Base-by-base conservation (phyloP, 1,140 invertebrate genomes). In the Hylaeus anthracinus region DNA sequence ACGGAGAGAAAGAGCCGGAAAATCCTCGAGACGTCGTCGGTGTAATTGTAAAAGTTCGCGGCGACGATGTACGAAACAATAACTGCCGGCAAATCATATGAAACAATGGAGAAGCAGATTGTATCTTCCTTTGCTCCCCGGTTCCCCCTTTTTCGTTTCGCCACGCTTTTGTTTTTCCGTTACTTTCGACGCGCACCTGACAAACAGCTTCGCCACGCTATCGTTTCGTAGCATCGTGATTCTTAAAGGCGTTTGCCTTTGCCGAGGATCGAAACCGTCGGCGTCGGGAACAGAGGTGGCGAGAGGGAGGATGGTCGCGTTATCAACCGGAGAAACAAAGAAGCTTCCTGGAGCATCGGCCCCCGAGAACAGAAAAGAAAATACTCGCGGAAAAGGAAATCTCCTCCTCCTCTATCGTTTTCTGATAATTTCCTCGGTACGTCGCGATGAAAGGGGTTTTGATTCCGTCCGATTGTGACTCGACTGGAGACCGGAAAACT, bases 21-120 rank as follows among this genome's bases (percentile, higher is more conserved):
- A 65, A 83, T 84, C 58, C 51, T 65, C 63, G 73, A 71, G 72
- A 74, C 53, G 80, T 72, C 58, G 72, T 2, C 39, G 61, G 15
- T 64, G 65, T 83, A 83, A 87, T 88, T 82, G 85, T 79, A 77
- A 71, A 88, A 87, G 74, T 87, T 87, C 60, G 71, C 74, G 64
- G 75, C 61, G 37, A 51, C 51, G 51, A 51, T 15, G 60, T 39
- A 80, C 77, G 70, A 86, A 85, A 88, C 86, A 88, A 88, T 87
- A 84, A 87, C 74, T 60, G 80, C 64, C 74, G 72, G 83, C 75
- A 80, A 82, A 85, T 83, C 71, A 65, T 74, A 83, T 73, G 79
- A 78, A 87, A 87, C 86, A 87, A 85, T 87, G 72, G 60, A 15
- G 76, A 6, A 60, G 41, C 72, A 79, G 79, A 85, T 85, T 84